A percentile compares a stretch with the other conserved stretches of the same genome.
Evolutionary conservation across 2,888 invertebrate genomes (phyloP).

Genomic region (Anarsia innoxiella): DNA sequence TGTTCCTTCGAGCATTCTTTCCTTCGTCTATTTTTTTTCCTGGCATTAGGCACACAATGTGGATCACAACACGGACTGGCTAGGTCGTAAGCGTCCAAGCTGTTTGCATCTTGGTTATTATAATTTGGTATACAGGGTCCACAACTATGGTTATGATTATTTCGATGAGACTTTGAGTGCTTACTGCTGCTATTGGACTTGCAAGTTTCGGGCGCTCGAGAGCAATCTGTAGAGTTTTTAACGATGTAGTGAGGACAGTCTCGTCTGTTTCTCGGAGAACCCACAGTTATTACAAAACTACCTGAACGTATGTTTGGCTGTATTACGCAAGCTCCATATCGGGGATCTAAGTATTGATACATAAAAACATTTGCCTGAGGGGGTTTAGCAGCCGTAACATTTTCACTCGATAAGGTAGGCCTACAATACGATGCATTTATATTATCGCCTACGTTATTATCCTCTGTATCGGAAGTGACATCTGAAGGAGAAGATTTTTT

Average conservation of each 20-base stretch:
- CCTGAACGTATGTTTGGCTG: constrained; percentile 80
- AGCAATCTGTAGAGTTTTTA: constrained; percentile 53
- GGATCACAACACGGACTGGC: constrained; percentile 92
- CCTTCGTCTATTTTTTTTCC: constrained; percentile 68
- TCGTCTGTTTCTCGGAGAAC: constrained; percentile 78
- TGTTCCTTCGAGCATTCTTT: constrained; percentile 79
- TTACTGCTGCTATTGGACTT: constrained; percentile 46
- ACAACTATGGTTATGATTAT: constrained; percentile 76
- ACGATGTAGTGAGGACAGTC: constrained; percentile 83
- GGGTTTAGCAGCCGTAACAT: constrained; percentile 74
- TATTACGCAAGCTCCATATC: constrained; percentile 80
- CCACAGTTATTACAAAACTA: constrained; percentile 83
- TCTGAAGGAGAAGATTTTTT: constrained; percentile 79
- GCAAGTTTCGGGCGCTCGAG: constrained; percentile 48
- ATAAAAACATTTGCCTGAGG: constrained; percentile 70
- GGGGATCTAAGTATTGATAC: constrained; percentile 82
- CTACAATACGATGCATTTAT: constrained; percentile 80
- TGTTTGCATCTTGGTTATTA: constrained; percentile 82
- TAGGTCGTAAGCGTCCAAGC: constrained; percentile 89
- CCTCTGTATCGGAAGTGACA: constrained; percentile 56
- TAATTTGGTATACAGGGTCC: constrained; percentile 81
- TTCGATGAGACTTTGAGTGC: constrained; percentile 50
- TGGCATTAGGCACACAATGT: constrained; percentile 84
- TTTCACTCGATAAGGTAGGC: constrained; percentile 88
- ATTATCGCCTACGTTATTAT: constrained; percentile 56